Percentiles rank a stretch among this genome's conserved stretches.
Evolutionary conservation across 2,113 vertebrate species (phyloP).

Genomic region (Colistium nudipinnis): DNA sequence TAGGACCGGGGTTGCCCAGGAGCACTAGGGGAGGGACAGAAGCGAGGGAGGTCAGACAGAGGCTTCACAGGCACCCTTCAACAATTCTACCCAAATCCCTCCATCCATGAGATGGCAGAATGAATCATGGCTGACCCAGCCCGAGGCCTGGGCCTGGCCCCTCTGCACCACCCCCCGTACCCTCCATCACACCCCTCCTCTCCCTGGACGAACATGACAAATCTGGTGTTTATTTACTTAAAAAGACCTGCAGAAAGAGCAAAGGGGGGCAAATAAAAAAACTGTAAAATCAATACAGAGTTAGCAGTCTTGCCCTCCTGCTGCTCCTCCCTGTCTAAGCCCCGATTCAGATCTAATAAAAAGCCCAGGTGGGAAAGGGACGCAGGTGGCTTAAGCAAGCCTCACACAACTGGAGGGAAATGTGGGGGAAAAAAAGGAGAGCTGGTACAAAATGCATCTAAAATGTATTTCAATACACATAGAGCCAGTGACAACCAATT

Average conservation of each 20-base stretch:
- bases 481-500: slow-evolving; percentile 4
- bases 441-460: slow-evolving; percentile 14
- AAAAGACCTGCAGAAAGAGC: slow-evolving; percentile 73
- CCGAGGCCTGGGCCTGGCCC: slow-evolving; percentile 67
- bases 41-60: slow-evolving; percentile 77
- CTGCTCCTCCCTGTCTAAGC: slow-evolving; percentile 61
- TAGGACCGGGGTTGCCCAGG: slow-evolving; percentile 80
- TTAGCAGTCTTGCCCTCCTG: slow-evolving; percentile 67
- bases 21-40: slow-evolving; percentile 72
- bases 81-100: slow-evolving; percentile 73
- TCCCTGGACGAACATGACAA: slow-evolving; percentile 80
- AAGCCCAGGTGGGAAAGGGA: slow-evolving; percentile 46
- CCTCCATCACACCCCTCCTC: slow-evolving; percentile 53
- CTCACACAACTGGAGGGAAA: slow-evolving; percentile 29
- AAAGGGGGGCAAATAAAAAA: slow-evolving; percentile 75
- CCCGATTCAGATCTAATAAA: slow-evolving; percentile 46
- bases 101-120: slow-evolving; percentile 78
- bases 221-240: slow-evolving; percentile 86
- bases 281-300: slow-evolving; percentile 82
- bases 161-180: slow-evolving; percentile 47
- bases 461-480: slow-evolving; percentile 5
- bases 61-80: slow-evolving; percentile 79
- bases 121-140: slow-evolving; percentile 78
- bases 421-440: not conserved
- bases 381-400: slow-evolving; percentile 54